These are phyloP conservation scores for Lamprologus tigripictilis DNA, from an alignment of 2,113 vertebrate genomes.

Conservation along the genomic window DNA sequence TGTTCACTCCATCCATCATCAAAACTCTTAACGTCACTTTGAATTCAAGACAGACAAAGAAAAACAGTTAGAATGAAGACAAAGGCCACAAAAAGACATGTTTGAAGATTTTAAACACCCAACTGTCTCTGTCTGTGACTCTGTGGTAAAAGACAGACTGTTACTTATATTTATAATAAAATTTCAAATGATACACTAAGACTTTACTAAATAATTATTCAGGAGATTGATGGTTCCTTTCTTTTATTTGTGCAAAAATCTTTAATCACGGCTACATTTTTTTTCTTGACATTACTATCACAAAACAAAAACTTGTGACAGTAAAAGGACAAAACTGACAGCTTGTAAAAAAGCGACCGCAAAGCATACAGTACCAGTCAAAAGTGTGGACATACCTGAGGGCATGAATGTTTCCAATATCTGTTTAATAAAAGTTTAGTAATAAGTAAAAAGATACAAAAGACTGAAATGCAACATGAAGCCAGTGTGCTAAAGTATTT, in stretches of 20 bases:
- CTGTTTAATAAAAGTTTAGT: not conserved
- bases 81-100: not conserved
- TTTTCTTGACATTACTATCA: not conserved
- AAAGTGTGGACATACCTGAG: not conserved
- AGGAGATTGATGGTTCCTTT: not conserved
- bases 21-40: not conserved
- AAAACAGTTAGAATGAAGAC: not conserved
- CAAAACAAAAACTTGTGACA: not conserved
- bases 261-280: not conserved
- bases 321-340: not conserved
- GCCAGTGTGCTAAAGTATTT: not conserved
- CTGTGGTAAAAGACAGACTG: not conserved
- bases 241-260: not conserved
- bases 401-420: not conserved
- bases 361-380: not conserved
- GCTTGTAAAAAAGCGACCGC: not conserved
- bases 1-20: not conserved
- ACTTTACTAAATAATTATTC: not conserved
- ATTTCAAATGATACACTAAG: not conserved
- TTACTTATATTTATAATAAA: not conserved
- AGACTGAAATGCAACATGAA: not conserved
- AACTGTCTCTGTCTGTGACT: not conserved
- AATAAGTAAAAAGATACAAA: not conserved
- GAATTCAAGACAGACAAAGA: not conserved
- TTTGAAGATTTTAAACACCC: not conserved